Evolutionary conservation across 2,888 invertebrate species (phyloP).

Genomic region (Thymelicus lineola): DNA sequence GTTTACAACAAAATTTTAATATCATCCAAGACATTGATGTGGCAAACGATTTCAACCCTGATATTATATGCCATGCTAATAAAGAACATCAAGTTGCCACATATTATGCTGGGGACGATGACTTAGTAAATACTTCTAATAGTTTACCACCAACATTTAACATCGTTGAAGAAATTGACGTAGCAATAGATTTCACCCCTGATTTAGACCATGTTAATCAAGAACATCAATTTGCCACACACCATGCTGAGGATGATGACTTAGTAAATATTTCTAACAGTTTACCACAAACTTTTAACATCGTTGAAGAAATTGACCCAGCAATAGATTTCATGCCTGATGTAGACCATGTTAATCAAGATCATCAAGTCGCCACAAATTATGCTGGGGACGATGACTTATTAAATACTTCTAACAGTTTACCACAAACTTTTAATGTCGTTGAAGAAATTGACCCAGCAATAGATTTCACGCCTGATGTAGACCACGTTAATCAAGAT

Average conservation of each 20-base stretch:
- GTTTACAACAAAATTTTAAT: no score
- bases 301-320: no score
- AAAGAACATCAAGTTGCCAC: slow-evolving; percentile 20
- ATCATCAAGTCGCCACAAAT: slow-evolving; percentile 13
- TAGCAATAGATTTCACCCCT: no score
- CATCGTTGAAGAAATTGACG: no score
- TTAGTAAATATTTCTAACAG: not conserved
- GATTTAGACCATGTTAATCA: slow-evolving; percentile 7
- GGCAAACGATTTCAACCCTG: no score
- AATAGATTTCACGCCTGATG: not conserved
- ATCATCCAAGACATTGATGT: no score
- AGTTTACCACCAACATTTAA: no score
- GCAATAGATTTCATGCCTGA: not conserved
- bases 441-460: no score
- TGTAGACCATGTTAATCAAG: slow-evolving; percentile 12
- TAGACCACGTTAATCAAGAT: slow-evolving; percentile 14
- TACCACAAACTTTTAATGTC: no score
- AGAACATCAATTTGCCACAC: slow-evolving; percentile 17
- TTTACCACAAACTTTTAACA: no score
- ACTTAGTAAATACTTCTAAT: not conserved
- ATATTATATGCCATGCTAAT: not conserved
- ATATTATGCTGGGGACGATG: not conserved
- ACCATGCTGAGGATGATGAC: not conserved
- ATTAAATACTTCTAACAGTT: not conserved
- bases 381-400: not conserved